Conservation (phyloP, 2,888 invertebrate species). For the Drosophila meridionalis region DNA sequence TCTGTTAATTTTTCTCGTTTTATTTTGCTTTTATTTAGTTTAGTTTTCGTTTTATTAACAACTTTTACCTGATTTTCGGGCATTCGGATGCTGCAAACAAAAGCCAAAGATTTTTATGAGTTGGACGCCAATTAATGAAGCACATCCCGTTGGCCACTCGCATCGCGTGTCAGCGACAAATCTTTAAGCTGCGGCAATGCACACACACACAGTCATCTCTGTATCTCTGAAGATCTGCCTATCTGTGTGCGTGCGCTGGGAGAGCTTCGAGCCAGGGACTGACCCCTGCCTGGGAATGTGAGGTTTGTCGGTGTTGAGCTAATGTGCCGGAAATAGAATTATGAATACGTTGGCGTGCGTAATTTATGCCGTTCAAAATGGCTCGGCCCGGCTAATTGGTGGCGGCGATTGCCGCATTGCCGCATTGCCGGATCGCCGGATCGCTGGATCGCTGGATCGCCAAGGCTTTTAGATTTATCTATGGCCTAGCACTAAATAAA, state of each 20-base stretch:
- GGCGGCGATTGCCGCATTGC: slow-evolving; percentile 19
- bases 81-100: slow-evolving; percentile 46
- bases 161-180: slow-evolving; percentile 77
- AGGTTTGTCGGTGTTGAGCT: slow-evolving; percentile 48
- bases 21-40: slow-evolving; percentile 56
- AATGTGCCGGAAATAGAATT: slow-evolving; percentile 81
- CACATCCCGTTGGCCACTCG: slow-evolving; percentile 71
- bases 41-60: slow-evolving; percentile 75
- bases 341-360: slow-evolving; percentile 80
- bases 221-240: slow-evolving; percentile 9
- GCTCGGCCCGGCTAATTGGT: slow-evolving; percentile 33
- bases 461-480: slow-evolving; percentile 79
- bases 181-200: slow-evolving; percentile 46
- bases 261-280: slow-evolving; percentile 17
- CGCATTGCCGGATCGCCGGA: slow-evolving; percentile 3
- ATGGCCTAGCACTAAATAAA: slow-evolving; percentile 78
- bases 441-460: slow-evolving; percentile 12
- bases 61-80: slow-evolving; percentile 69
- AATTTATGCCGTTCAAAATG: slow-evolving; percentile 74
- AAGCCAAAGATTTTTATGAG: slow-evolving; percentile 40
- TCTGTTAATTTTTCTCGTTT: slow-evolving; percentile 28
- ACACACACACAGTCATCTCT: neutral
- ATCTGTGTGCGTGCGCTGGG: neutral
- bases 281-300: slow-evolving; percentile 54
- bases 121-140: slow-evolving; percentile 76